Percentiles rank a stretch among this genome's conserved stretches.
Conservation (phyloP, 2,888 invertebrate species). For the Syrphus vitripennis region DNA sequence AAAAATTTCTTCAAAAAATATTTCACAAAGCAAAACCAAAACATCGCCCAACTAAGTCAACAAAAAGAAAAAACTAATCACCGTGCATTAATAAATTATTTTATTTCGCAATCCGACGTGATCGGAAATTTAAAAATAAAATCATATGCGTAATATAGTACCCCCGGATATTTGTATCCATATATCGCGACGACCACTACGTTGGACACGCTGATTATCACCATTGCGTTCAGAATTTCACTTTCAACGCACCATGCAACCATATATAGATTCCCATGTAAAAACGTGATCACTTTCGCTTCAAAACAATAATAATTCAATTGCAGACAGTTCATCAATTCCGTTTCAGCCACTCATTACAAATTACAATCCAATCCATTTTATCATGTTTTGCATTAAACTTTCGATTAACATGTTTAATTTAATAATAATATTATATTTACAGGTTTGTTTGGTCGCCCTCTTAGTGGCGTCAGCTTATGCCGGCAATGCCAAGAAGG, state of each 20-base stretch:
- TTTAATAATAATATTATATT: slow-evolving; percentile 74
- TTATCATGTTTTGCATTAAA: neutral
- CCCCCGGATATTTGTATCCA: slow-evolving; percentile 22
- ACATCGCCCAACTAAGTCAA: neutral
- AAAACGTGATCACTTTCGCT: slow-evolving; percentile 69
- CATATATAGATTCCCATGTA: slow-evolving; percentile 49
- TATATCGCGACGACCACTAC: neutral
- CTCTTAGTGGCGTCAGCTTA: slow-evolving; percentile 87
- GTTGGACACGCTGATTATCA: too few species aligned
- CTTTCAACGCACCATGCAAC: slow-evolving; percentile 50
- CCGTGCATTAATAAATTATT: slow-evolving; percentile 34
- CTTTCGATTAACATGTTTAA: slow-evolving; percentile 48
- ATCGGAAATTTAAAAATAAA: slow-evolving; percentile 24
- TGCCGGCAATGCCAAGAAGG: slow-evolving; percentile 85
- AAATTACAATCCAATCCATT: neutral
- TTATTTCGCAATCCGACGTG: slow-evolving; percentile 37
- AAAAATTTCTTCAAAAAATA: neutral
- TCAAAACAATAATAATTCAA: slow-evolving; percentile 8
- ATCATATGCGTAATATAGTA: neutral
- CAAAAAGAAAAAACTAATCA: neutral
- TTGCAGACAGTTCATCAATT: neutral
- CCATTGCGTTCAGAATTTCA: slow-evolving; percentile 53
- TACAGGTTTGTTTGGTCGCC: slow-evolving; percentile 87
- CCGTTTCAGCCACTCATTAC: neutral
- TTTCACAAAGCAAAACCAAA: neutral